Conservation (phyloP, 1,140 invertebrate genomes). For the Leptopilina clavipes region DNA sequence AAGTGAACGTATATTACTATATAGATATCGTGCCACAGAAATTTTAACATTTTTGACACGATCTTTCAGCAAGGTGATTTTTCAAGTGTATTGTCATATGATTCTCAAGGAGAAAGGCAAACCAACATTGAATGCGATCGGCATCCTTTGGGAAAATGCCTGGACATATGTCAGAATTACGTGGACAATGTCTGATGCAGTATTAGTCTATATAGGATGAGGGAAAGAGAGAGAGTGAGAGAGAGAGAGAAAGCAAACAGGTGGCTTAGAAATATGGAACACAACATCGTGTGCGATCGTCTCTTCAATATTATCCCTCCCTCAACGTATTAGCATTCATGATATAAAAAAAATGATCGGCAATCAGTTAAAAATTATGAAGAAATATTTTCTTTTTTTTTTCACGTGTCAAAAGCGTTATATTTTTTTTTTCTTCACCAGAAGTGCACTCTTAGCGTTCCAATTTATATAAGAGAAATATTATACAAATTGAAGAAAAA, state of each 20-base stretch:
- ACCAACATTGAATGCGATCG: conserved; percentile 48
- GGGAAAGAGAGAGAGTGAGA: too few relatives aligned
- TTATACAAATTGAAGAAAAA: background rate
- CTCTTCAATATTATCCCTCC: too few relatives aligned
- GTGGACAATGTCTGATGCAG: conserved; percentile 47
- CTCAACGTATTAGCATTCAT: conserved; percentile 34
- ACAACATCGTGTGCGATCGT: background rate
- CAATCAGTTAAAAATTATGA: conserved; percentile 51
- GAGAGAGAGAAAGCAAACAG: too few relatives aligned
- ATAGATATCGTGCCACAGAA: too few relatives aligned
- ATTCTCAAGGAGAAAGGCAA: conserved; percentile 7
- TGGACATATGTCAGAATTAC: conserved; percentile 61
- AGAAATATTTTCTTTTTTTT: background rate
- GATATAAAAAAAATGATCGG: conserved; percentile 54
- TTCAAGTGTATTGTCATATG: conserved; percentile 1
- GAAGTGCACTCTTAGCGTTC: background rate
- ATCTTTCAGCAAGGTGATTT: conserved; percentile 16
- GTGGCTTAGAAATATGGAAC: conserved; percentile 8
- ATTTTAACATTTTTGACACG: background rate
- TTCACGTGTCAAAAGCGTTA: too few relatives aligned
- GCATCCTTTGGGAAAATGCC: conserved; percentile 41
- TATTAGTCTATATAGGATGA: conserved; percentile 35
- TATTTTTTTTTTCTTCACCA: too few relatives aligned
- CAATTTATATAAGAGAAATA: too few relatives aligned
- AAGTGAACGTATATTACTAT: background rate